Base-by-base conservation (phyloP, 2,797 vertebrate species). In the Chromis chromis region DNA sequence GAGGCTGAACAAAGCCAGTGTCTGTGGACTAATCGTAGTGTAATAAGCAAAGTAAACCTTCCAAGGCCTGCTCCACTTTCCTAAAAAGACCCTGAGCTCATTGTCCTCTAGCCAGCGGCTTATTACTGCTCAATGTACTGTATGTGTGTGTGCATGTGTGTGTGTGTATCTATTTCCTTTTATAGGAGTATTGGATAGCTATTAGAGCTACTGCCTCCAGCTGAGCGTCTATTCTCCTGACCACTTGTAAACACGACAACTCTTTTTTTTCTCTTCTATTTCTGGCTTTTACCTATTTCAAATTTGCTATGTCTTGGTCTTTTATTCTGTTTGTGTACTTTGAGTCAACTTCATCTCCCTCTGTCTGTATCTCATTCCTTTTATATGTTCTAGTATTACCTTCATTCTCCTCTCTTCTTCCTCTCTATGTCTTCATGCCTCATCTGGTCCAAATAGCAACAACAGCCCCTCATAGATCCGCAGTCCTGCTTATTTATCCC, bases 41-140 rank as follows among this genome's bases (percentile, higher is more conserved):
- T 84, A 91, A 89, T 90, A 88, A 91, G 76, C 74, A 88, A 74
- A 92, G 84, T 81, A 86, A 91, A 90, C 76, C 87, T 61, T 83
- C 74, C 78, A 80, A 78, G 82, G 77, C 74, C 89, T 86, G 84
- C 85, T 81, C 79, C 86, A 74, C 79, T 88, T 90, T 85, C 73
- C 76, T 70, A 70, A 79, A 86, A 82, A 84, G 65, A 81, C 68
- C 77, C 81, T 71, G 83, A 86, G 80, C 85, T 82, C 82, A 81
- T 79, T 89, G 85, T 86, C 80, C 65, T 84, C 19, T 14, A 54
- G 84, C 81, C 74, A 80, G 70, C 25, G 2, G 70, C 84, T 74
- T 82, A 85, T 86, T 89, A 79, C 80, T 74, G 74, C 80, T 87
- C 22, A 11, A 42, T 82, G 65, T 46, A 31, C 28, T 56, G 62